phyloP scores from a whole-genome alignment of 2,888 invertebrate genomes.

The Helobdella robusta region DNA sequence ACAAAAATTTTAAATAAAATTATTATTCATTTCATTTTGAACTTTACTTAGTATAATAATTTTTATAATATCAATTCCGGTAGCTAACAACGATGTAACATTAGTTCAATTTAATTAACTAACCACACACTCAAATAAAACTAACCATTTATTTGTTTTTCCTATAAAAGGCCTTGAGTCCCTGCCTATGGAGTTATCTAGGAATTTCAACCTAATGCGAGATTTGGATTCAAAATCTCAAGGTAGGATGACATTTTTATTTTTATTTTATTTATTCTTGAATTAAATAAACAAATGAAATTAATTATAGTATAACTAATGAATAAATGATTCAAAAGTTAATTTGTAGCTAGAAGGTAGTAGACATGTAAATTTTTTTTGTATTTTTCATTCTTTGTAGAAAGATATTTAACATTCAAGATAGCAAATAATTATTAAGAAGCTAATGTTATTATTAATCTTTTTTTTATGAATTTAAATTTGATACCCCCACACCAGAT shows the following conservation, averaged over 20 bases:
- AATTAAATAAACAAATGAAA: too few species aligned
- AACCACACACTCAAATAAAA: neutral
- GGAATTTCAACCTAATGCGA: conserved; percentile 89
- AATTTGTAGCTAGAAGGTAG: neutral
- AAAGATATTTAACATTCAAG: neutral
- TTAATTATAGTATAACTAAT: too few species aligned
- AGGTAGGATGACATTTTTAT: conserved; percentile 36
- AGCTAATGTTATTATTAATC: neutral
- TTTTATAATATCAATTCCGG: neutral
- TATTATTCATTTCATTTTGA: neutral
- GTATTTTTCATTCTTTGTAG: neutral
- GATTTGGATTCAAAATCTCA: conserved; percentile 83
- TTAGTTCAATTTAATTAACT: too few species aligned
- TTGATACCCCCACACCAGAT: conserved; percentile 39
- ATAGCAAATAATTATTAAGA: neutral
- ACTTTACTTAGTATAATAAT: neutral
- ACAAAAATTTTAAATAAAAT: too few species aligned
- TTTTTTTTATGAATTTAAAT: neutral
- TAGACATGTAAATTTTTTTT: neutral
- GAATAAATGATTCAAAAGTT: neutral
- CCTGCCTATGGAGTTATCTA: conserved; percentile 81
- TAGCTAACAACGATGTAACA: too few species aligned
- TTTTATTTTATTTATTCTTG: neutral
- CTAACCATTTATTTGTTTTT: neutral
- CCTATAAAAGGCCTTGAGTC: conserved; percentile 69